Conservation (phyloP, 2,113 vertebrate species). For the Eulacestoma nigropectus region DNA sequence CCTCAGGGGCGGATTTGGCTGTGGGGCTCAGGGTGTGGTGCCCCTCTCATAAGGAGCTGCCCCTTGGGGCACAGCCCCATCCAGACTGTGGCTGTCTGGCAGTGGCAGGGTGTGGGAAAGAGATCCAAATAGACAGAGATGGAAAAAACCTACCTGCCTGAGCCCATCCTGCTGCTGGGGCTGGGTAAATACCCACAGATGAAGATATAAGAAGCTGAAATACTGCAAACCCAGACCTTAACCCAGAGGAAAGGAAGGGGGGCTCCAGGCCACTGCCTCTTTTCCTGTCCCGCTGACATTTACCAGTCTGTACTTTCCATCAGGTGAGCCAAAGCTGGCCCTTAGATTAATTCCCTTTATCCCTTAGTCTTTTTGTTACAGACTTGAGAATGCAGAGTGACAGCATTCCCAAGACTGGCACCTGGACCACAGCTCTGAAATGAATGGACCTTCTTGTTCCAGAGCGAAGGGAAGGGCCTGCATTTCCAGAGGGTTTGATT, state of each 20-base stretch:
- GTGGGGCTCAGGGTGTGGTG: conserved; percentile 26
- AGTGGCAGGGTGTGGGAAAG: background rate
- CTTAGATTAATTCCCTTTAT: background rate
- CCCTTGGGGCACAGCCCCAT: background rate
- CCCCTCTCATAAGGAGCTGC: background rate
- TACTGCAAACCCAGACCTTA: background rate
- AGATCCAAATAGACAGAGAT: background rate
- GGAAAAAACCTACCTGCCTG: background rate
- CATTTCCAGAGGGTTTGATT: background rate
- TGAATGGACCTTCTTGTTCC: background rate
- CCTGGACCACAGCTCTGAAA: background rate
- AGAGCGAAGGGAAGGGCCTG: background rate
- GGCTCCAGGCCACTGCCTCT: background rate
- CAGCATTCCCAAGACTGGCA: background rate
- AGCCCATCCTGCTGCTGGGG: background rate
- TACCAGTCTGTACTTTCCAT: background rate
- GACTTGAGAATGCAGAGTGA: background rate
- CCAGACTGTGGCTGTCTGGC: background rate
- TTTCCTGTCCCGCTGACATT: background rate
- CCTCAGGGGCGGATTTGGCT: background rate
- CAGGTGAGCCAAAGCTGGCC: background rate
- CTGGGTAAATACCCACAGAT: background rate
- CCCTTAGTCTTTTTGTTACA: background rate
- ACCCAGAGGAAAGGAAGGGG: background rate
- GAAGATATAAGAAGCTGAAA: background rate